Evolutionary conservation across 2,797 vertebrate species (phyloP), one percentile per base, ranked within the genome.

Genomic region (Protonibea diacanthus): DNA sequence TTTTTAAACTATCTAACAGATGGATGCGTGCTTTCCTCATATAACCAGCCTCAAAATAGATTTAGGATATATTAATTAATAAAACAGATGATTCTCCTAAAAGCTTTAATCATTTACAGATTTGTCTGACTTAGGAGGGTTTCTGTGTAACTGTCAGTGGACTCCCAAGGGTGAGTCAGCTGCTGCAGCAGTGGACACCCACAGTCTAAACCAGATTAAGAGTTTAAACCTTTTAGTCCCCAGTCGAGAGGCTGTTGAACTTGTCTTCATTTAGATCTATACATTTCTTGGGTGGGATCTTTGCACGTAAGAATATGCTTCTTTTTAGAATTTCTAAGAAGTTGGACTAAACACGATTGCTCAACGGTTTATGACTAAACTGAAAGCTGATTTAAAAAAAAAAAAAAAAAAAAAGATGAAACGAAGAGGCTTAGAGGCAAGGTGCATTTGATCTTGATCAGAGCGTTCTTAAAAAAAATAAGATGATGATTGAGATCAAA

Each of bases 21-120:
- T 76, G 68, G n/a, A 60, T 56, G 27, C 51, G 17, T 45, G 56
- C 72, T 76, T 72, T 71, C 68, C 38, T 74, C 53, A 66, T 78
- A 12, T 60, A 44, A 71, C 63, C 59, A 55, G 79, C 71, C 49
- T 74, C 25, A 29, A 56, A 72, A 67, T 57, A 66, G 77, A 49
- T 18, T 86, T 74, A 9, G 47, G 56, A 44, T 63, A 9, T 17
- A 66, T 77, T 56, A 65, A 77, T 82, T 72, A 84, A 80, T 74
- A 71, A 76, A 75, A 66, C 20, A 61, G 57, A 21, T 51, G 52
- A 85, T 78, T 80, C 49, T 64, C 27, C 45, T n/a, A 29, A 52
- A 74, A 69, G 71, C 82, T 84, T 82, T 86, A 83, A 87, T 87
- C 86, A 86, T 88, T 91, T 84, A 88, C 82, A 89, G 86, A 86